Base-by-base conservation (phyloP, 2,888 invertebrate species). In the Leptopilina myrica region DNA sequence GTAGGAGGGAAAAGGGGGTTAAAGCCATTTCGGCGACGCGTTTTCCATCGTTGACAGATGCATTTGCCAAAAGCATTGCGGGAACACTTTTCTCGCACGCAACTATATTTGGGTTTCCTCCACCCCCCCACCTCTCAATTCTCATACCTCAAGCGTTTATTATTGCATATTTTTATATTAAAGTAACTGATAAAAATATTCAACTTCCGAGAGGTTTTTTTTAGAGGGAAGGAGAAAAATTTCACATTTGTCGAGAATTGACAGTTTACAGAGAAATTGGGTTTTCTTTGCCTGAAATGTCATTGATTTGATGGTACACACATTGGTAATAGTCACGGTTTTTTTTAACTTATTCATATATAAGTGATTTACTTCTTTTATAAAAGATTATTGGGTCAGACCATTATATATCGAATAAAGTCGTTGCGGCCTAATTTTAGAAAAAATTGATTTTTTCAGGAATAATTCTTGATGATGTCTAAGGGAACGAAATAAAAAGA, bases 41-140 rank as follows among this genome's bases (percentile, higher is more conserved):
- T 77, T 87, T 88, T 88, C 86, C 85, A 84, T 87, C 86, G 87
- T 85, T 88, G 88, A 84, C 85, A 84, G 88, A 88, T 87, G 87
- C 87, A 88, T 88, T 88, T 87, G 86, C 85, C 86, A 86, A 62
- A 62, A 62, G 62, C 62, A 20, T 20, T 59, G 59, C 33, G 62
- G 20, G 1, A 62, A 62, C 62, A 20, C 62, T 62, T 62, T 62
- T 62, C 20, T 62, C 62, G 49, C 11, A 12, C 62, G 62, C 62
- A 62, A 62, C 7, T 49, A 11, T 49, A 49, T 46, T 46, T 33
- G 33, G 33, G 33, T 2, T 33, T 33, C 33, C 20, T 20, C 20
- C 20, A 20, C 20, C 33, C 33, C 33, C 3, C 33, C 3, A 33
- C 33, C 33, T 5, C 33, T 33, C 20, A 20, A 20, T 20, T 20